phyloP scores from a whole-genome alignment of 2,888 invertebrate species.

The Brachypterus glaber region DNA sequence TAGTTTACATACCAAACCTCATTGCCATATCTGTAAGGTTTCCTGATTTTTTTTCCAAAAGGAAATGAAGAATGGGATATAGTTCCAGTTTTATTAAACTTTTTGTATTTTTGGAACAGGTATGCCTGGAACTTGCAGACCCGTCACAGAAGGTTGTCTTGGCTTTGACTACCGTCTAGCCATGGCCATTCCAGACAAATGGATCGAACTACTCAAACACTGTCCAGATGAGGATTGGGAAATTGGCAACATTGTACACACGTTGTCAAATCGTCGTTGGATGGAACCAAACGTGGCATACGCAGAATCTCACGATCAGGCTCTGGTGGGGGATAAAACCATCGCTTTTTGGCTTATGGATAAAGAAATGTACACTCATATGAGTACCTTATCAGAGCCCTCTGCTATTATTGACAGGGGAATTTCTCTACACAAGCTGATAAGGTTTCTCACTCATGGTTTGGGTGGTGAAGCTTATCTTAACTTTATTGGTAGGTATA shows the following conservation, averaged over 20 bases:
- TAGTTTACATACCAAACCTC: too few species aligned
- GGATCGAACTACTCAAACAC: conserved; percentile 87
- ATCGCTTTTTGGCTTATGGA: conserved; percentile 99
- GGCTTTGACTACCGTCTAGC: conserved; percentile 98
- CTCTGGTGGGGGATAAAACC: conserved; percentile 96
- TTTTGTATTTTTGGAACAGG: too few species aligned
- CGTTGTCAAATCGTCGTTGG: conserved; percentile 89
- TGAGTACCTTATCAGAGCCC: conserved; percentile 68
- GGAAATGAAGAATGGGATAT: too few species aligned
- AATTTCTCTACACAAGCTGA: conserved; percentile 94
- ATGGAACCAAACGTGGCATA: conserved; percentile 96
- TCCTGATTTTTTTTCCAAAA: too few species aligned
- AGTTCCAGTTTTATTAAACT: too few species aligned
- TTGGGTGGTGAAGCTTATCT: conserved; percentile 96
- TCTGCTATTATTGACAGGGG: conserved; percentile 79
- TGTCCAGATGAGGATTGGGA: conserved; percentile 88
- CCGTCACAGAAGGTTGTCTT: conserved; percentile 69
- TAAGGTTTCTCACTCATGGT: conserved; percentile 84
- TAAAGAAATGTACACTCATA: conserved; percentile 95
- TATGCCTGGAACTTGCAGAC: conserved; percentile 95
- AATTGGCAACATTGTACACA: conserved; percentile 82
- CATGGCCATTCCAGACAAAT: conserved; percentile 99
- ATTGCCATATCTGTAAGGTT: too few species aligned
- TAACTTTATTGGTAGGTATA: conserved; percentile 99
- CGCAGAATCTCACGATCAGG: conserved; percentile 97